Evolutionary conservation across 2,797 vertebrate species (phyloP), one percentile per base, ranked within the genome.

Genomic region (Dallia pectoralis): DNA sequence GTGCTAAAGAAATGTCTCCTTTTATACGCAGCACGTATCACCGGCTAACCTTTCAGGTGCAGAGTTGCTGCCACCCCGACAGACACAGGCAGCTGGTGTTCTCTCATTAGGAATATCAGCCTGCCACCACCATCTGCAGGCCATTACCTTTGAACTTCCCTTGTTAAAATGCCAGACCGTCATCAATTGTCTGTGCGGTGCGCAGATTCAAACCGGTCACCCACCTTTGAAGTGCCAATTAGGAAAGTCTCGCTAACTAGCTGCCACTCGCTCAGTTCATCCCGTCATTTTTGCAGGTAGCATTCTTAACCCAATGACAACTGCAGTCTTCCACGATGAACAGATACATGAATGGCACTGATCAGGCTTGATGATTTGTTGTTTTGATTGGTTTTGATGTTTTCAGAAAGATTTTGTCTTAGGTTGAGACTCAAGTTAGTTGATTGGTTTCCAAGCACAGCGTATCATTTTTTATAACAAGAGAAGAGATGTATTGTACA

Each of bases 71-170:
- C 40, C 11, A 73, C 62, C 47, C 63, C 11, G 30, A 63, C 48
- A 71, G 53, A 32, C 15, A 48, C 75, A 80, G 22, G 79, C 88
- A 84, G 82, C 85, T 85, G 84, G 84, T 76, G 77, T 79, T 78
- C 75, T 83, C 86, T 90, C 89, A 88, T 91, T 90, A 90, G 85
- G 81, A 77, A 82, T 81, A 79, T 79, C 81, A 69, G 85, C 75
- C 85, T 77, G 51, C 44, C 11, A 69, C 71, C 67, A 72, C 79
- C 81, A 83, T 81, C 88, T 79, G 78, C n/a, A 51, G 84, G 84
- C 77, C 49, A 64, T 84, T 89, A 89, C 88, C 88, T 90, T 83
- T 88, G 87, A 88, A 87, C 84, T 78, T 76, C 82, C 71, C 82
- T 86, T 84, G 82, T 89, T 85, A 76, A 85, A 83, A 89, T 81